Percentiles rank a stretch among this genome's conserved stretches.
These are phyloP conservation scores for Venturia canescens DNA, from an alignment of 1,140 invertebrate genomes.

Conservation along the genomic window DNA sequence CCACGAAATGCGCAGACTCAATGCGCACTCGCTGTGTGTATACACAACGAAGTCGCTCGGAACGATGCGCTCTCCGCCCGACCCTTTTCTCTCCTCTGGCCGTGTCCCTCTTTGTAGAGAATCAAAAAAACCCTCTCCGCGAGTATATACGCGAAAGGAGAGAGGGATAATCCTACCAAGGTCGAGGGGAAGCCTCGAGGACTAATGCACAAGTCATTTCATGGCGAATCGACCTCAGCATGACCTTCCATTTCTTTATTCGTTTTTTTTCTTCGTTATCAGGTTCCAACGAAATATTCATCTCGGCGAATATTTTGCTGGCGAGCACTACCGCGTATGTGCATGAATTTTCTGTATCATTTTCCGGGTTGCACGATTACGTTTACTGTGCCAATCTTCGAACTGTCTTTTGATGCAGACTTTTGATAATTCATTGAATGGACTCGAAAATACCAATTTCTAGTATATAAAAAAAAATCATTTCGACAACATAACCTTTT, in stretches of 20 bases:
- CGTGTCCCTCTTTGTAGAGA: not conserved
- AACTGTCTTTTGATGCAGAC: no score
- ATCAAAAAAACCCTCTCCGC: constrained; percentile 6
- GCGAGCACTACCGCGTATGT: no score
- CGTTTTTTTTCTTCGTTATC: not conserved
- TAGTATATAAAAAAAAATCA: no score
- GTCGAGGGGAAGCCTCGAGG: constrained; percentile 7
- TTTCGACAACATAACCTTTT: no score
- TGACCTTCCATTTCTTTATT: not conserved
- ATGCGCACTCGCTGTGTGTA: no score
- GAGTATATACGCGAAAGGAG: constrained; percentile 1
- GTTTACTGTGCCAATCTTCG: no score
- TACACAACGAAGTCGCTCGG: not conserved
- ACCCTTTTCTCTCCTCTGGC: constrained; percentile 15
- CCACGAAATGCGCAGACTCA: constrained; percentile 14
- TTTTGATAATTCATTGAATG: no score
- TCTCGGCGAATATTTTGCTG: no score
- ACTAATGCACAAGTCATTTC: not conserved
- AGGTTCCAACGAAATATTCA: not conserved
- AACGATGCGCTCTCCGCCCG: not conserved
- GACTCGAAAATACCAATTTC: no score
- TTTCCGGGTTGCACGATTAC: no score
- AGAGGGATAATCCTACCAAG: constrained; percentile 27
- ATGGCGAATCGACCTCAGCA: not conserved
- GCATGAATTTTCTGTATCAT: no score